These are phyloP conservation scores for Diacarnus erythraeanus DNA, from an alignment of 37 sponge, comb jelly and placozoan genomes.

Conservation along the genomic window DNA sequence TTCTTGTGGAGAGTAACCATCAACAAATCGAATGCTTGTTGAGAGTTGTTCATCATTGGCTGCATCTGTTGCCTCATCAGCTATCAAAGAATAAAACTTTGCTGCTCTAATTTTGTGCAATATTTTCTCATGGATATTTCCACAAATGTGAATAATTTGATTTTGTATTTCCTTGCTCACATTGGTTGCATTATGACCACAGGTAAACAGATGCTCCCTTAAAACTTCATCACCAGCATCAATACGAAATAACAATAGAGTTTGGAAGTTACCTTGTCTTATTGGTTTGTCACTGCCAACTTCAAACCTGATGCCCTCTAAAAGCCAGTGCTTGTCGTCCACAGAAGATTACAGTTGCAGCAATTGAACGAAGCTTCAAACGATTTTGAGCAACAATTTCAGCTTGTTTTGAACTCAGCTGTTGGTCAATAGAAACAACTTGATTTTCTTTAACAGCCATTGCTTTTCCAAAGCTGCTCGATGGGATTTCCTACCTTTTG, in stretches of 20 bases:
- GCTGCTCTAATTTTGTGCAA: not conserved
- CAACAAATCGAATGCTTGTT: not conserved
- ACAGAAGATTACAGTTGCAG: too few species aligned
- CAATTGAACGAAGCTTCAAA: too few species aligned
- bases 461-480: too few species aligned
- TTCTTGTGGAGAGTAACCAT: conserved; percentile 40
- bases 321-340: too few species aligned
- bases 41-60: conserved; percentile 33
- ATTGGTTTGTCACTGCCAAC: too few species aligned
- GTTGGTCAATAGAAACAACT: too few species aligned
- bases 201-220: not conserved
- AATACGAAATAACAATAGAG: not conserved
- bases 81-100: conserved; percentile 17
- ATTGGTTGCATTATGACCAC: not conserved
- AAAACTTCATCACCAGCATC: not conserved
- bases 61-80: conserved; percentile 33
- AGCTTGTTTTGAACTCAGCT: too few species aligned
- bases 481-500: too few species aligned
- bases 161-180: not conserved
- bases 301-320: too few species aligned
- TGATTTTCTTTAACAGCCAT: too few species aligned
- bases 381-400: too few species aligned
- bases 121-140: not conserved
- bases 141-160: not conserved
- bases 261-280: not conserved